These are phyloP conservation scores for Andrena flavipes DNA, from an alignment of 2,888 invertebrate genomes.

Conservation along the genomic window DNA sequence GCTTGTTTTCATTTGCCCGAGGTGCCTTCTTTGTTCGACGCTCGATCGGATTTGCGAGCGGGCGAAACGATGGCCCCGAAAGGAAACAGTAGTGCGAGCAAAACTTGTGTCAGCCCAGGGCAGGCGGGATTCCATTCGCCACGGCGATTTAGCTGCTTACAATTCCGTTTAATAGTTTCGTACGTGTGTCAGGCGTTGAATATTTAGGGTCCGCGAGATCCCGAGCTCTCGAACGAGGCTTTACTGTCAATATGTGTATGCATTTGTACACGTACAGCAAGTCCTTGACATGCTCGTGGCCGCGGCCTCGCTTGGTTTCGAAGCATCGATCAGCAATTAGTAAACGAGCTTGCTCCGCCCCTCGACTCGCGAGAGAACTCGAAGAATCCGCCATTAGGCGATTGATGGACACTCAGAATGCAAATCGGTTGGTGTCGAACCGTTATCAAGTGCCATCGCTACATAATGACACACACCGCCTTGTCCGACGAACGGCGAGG, in stretches of 20 bases:
- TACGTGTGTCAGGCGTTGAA: not conserved
- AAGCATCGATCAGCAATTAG: slow-evolving; percentile 76
- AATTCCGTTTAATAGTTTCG: not conserved
- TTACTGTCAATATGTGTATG: slow-evolving; percentile 16
- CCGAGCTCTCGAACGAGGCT: not conserved
- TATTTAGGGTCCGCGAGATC: not conserved
- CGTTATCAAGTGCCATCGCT: not conserved
- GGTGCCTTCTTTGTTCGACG: slow-evolving; percentile 14
- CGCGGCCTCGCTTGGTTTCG: slow-evolving; percentile 56
- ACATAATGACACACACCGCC: not conserved
- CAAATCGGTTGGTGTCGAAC: slow-evolving; percentile 42
- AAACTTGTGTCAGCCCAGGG: not conserved
- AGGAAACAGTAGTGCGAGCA: not conserved
- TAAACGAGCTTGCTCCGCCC: slow-evolving; percentile 69
- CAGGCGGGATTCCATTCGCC: not conserved
- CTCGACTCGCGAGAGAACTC: slow-evolving; percentile 51
- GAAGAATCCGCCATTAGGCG: slow-evolving; percentile 49
- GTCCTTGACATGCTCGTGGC: slow-evolving; percentile 67
- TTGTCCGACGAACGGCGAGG: not conserved
- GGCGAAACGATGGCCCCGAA: not conserved
- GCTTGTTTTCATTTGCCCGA: slow-evolving; percentile 25
- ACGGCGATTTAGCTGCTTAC: not conserved
- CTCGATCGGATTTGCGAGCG: slow-evolving; percentile 27
- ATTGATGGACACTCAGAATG: slow-evolving; percentile 53
- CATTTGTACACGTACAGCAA: slow-evolving; percentile 35